These are phyloP conservation scores for Euura saliciscinereae DNA, from an alignment of 1,140 invertebrate genomes.

Conservation along the genomic window DNA sequence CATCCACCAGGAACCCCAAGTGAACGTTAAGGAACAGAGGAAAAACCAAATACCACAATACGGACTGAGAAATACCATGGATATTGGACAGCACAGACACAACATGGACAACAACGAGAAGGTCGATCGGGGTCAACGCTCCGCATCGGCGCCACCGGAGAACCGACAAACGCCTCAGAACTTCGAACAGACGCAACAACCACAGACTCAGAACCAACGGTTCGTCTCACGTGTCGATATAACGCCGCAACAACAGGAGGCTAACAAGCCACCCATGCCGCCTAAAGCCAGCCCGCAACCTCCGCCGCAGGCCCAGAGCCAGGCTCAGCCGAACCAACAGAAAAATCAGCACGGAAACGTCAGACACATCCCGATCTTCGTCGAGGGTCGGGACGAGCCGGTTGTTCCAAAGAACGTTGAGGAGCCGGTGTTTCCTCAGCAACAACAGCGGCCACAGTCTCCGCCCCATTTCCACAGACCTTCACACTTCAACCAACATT, in stretches of 20 bases:
- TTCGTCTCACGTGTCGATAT: slow-evolving; percentile 66
- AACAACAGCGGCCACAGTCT: slow-evolving; percentile 49
- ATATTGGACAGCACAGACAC: slow-evolving; percentile 67
- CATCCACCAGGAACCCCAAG: slow-evolving; percentile 27
- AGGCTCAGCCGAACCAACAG: slow-evolving; percentile 30
- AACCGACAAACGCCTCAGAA: slow-evolving; percentile 55
- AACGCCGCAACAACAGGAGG: slow-evolving; percentile 48
- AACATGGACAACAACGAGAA: slow-evolving; percentile 64
- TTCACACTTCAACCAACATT: slow-evolving; percentile 39
- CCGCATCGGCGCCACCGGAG: slow-evolving; percentile 72
- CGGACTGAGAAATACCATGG: slow-evolving; percentile 76
- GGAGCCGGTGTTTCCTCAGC: slow-evolving; percentile 55
- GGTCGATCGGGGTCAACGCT: slow-evolving; percentile 65
- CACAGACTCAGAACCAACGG: slow-evolving; percentile 46
- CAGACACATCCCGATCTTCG: slow-evolving; percentile 86
- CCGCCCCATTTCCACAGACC: slow-evolving; percentile 51
- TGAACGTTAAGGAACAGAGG: slow-evolving; percentile 38
- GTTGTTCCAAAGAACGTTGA: slow-evolving; percentile 67
- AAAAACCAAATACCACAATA: slow-evolving; percentile 66
- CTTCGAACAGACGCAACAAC: slow-evolving; percentile 47
- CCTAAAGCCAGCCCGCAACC: slow-evolving; percentile 18
- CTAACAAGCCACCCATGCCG: slow-evolving; percentile 25
- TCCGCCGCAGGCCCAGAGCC: slow-evolving; percentile 42
- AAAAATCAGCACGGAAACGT: slow-evolving; percentile 60
- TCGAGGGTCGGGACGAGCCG: slow-evolving; percentile 80